Evolutionary conservation across 2,113 vertebrate genomes (phyloP).

Genomic region (Myocastor coypus): DNA sequence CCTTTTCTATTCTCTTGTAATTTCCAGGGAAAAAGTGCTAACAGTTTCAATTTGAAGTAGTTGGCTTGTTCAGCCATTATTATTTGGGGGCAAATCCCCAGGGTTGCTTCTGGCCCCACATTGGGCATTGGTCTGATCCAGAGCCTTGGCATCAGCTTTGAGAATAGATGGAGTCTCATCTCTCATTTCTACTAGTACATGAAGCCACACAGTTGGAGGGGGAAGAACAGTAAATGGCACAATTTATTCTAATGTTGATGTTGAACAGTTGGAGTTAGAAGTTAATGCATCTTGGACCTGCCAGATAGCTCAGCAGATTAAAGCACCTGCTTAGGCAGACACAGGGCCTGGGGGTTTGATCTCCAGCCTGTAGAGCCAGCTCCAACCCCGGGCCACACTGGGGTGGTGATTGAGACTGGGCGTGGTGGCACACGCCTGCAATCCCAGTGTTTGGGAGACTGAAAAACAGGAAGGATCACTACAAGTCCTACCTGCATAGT

Average conservation of each 20-base stretch:
- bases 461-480: too few relatives aligned
- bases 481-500: too few relatives aligned
- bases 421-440: too few relatives aligned
- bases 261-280: neutral
- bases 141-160: neutral
- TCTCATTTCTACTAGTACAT: neutral
- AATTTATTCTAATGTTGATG: neutral
- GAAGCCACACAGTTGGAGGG: neutral
- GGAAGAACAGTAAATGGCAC: neutral
- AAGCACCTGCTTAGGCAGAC: too few relatives aligned
- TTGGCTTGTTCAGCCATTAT: neutral
- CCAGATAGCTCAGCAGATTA: too few relatives aligned
- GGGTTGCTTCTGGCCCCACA: neutral
- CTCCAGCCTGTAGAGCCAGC: too few relatives aligned
- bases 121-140: neutral
- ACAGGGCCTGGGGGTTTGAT: too few relatives aligned
- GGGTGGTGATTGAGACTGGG: too few relatives aligned
- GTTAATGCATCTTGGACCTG: neutral
- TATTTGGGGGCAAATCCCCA: neutral
- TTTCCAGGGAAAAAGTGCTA: neutral
- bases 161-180: neutral
- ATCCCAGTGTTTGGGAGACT: too few relatives aligned
- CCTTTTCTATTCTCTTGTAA: neutral
- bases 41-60: neutral
- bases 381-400: too few relatives aligned